Conservation (phyloP, 2,113 vertebrate genomes). For the Stigmatopora argus region DNA sequence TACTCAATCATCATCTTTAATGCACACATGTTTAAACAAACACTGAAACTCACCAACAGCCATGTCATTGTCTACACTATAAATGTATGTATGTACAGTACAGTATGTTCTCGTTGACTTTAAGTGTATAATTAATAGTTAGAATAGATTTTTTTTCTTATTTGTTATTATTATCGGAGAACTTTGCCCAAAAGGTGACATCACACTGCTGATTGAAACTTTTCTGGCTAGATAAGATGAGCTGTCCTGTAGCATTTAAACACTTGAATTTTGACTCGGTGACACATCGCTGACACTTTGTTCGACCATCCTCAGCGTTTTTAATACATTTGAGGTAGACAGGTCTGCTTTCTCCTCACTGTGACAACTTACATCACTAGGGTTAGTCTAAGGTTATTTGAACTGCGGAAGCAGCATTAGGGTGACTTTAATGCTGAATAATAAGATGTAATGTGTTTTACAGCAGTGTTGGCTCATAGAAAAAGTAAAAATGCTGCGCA, state of each 20-base stretch:
- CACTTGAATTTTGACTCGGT: not conserved
- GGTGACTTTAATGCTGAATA: not conserved
- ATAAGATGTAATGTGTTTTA: not conserved
- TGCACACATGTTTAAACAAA: conserved; percentile 26
- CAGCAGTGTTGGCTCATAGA: not conserved
- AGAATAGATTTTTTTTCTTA: not conserved
- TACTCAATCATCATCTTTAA: conserved; percentile 29
- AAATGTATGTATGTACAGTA: not conserved
- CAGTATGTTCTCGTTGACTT: not conserved
- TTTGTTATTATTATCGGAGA: no score
- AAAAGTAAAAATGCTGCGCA: not conserved
- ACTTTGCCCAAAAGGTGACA: no score
- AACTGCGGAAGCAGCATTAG: not conserved
- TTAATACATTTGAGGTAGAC: not conserved
- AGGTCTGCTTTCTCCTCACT: not conserved
- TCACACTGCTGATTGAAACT: not conserved
- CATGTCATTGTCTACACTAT: not conserved
- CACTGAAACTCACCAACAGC: not conserved
- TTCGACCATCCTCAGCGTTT: not conserved
- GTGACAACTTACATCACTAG: not conserved
- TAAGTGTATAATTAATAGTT: not conserved
- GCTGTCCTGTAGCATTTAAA: not conserved
- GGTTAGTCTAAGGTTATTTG: not conserved
- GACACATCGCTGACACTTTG: not conserved
- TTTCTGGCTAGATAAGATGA: not conserved